A percentile compares a stretch with the other conserved stretches of the same genome.
Conservation (phyloP, 2,888 invertebrate genomes). For the Lottia gigantea region DNA sequence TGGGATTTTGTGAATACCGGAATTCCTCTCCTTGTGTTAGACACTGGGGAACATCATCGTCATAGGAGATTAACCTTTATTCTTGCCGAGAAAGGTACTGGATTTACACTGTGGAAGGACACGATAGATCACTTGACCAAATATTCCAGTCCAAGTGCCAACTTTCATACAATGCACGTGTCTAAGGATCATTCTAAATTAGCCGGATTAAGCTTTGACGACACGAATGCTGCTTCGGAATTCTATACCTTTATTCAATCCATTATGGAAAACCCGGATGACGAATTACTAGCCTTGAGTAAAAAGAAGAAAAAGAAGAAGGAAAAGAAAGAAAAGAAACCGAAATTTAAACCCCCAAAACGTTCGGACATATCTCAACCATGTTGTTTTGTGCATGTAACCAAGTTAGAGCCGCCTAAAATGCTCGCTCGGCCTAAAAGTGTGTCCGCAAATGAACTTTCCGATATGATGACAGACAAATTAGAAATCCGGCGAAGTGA, state of each 20-base stretch:
- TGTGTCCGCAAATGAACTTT: slow-evolving; percentile 23
- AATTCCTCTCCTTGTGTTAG: slow-evolving; percentile 81
- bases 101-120: slow-evolving; percentile 85
- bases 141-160: slow-evolving; percentile 76
- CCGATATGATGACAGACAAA: slow-evolving; percentile 36
- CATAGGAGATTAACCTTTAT: slow-evolving; percentile 74
- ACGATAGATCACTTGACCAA: slow-evolving; percentile 82
- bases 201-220: slow-evolving; percentile 84
- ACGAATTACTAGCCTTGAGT: slow-evolving; percentile 78
- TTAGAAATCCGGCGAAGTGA: slow-evolving; percentile 40
- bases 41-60: slow-evolving; percentile 78
- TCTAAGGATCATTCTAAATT: slow-evolving; percentile 81
- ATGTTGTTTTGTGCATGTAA: slow-evolving; percentile 86
- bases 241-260: slow-evolving; percentile 72
- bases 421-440: slow-evolving; percentile 30
- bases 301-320: slow-evolving; percentile 55
- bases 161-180: slow-evolving; percentile 84
- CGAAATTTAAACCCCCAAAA: slow-evolving; percentile 73
- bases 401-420: slow-evolving; percentile 74
- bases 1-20: slow-evolving; percentile 84
- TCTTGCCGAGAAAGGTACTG: slow-evolving; percentile 82
- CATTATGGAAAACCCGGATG: slow-evolving; percentile 81
- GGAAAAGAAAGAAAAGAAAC: slow-evolving; percentile 44
- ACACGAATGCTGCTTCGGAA: slow-evolving; percentile 78
- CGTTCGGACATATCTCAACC: slow-evolving; percentile 87